These are phyloP conservation scores for Druon quercuslanigerum DNA, from an alignment of 1,140 invertebrate species.

Conservation along the genomic window DNA sequence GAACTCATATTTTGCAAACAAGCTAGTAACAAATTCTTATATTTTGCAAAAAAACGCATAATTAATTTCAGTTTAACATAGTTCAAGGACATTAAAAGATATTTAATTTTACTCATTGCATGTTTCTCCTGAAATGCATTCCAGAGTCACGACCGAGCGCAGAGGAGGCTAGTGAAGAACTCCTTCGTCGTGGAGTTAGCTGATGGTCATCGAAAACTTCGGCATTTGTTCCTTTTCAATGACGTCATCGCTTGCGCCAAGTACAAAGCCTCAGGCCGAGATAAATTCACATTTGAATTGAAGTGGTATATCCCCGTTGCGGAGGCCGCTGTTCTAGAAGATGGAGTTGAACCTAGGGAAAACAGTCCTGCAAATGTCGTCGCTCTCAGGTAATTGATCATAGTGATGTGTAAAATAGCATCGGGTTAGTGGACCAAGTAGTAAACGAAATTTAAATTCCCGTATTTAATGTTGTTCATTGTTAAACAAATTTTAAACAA, in stretches of 20 bases:
- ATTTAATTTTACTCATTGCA: too few species aligned
- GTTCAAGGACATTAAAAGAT: too few species aligned
- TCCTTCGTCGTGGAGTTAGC: slow-evolving; percentile 95
- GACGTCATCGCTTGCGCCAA: slow-evolving; percentile 97
- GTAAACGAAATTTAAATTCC: too few species aligned
- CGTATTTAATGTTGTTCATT: too few species aligned
- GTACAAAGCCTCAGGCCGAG: slow-evolving; percentile 90
- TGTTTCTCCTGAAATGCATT: slow-evolving; percentile 43
- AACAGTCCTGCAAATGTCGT: slow-evolving; percentile 88
- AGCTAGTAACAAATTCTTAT: too few species aligned
- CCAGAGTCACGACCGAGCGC: slow-evolving; percentile 86
- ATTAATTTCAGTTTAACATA: too few species aligned
- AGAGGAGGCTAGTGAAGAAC: slow-evolving; percentile 93
- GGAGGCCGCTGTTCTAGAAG: slow-evolving; percentile 84
- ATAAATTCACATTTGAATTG: slow-evolving; percentile 93
- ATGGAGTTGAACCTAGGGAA: slow-evolving; percentile 82
- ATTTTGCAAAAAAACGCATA: too few species aligned
- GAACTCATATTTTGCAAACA: too few species aligned
- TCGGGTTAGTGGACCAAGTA: too few species aligned
- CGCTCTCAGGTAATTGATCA: slow-evolving; percentile 77
- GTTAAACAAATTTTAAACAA: too few species aligned
- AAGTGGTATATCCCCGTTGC: slow-evolving; percentile 94
- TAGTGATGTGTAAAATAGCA: too few species aligned
- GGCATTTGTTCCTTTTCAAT: slow-evolving; percentile 95
- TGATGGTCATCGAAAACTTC: slow-evolving; percentile 90